A percentile compares a stretch with the other conserved stretches of the same genome.
Evolutionary conservation across 2,797 vertebrate genomes (phyloP).

Genomic region (Morelia viridis): DNA sequence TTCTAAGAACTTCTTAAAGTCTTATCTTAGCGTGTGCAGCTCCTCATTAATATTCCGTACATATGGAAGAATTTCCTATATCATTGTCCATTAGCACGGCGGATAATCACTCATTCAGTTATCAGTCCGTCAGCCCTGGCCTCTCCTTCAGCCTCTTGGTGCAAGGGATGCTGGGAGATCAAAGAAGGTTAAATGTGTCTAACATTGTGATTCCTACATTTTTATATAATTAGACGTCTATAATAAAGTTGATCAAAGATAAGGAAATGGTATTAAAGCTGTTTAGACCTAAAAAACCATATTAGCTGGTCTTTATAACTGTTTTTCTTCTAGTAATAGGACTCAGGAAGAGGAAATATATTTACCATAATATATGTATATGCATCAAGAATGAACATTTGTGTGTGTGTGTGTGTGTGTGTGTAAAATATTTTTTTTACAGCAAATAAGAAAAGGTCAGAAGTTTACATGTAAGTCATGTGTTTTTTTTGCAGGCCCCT

Average conservation of each 20-base stretch:
- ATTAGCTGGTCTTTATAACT: conserved; percentile 57
- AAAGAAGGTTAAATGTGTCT: conserved; percentile 78
- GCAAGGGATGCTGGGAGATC: conserved; percentile 82
- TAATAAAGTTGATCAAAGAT: conserved; percentile 89
- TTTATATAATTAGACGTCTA: conserved; percentile 81
- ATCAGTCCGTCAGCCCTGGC: conserved; percentile 92
- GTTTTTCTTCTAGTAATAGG: conserved; percentile 44
- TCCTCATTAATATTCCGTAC: conserved; percentile 99
- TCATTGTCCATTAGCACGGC: conserved; percentile 98
- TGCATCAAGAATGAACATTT: conserved; percentile 31
- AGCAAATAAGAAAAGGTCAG: conserved; percentile 48
- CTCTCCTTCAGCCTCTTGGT: conserved; percentile 76
- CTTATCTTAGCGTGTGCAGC: conserved; percentile 96
- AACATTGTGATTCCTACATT: conserved; percentile 73
- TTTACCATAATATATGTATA: conserved; percentile 52
- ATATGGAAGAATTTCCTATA: conserved; percentile 89
- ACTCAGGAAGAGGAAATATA: conserved; percentile 41
- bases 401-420: not conserved
- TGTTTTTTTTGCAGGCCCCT: conserved; percentile 39
- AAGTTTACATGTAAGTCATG: conserved; percentile 49
- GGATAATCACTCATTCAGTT: conserved; percentile 99
- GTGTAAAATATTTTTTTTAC: conserved; percentile 12
- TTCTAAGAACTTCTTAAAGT: conserved; percentile 73
- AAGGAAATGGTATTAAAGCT: conserved; percentile 77
- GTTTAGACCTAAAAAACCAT: conserved; percentile 67